Percentiles rank a stretch among this genome's conserved stretches.
phyloP scores from a whole-genome alignment of 2,797 vertebrate species.

The Gymnopithys bicolor region DNA sequence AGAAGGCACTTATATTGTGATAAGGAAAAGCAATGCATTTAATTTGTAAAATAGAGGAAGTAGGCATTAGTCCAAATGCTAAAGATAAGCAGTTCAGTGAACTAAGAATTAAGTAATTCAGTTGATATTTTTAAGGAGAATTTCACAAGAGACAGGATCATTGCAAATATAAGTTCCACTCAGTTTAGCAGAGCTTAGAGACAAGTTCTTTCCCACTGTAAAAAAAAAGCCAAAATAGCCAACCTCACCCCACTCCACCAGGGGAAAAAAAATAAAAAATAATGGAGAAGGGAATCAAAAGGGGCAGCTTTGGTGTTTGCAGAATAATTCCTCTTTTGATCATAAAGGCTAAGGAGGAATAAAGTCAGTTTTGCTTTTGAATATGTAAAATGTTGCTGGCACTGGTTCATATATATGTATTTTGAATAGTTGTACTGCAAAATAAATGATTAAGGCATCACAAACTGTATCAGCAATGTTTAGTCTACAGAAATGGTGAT shows the following conservation, averaged over 20 bases:
- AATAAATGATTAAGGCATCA: background rate
- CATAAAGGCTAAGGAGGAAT: background rate
- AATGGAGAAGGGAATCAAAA: background rate
- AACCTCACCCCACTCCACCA: fast-evolving
- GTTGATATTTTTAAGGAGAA: background rate
- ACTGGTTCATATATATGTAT: background rate
- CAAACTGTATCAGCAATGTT: background rate
- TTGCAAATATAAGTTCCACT: background rate
- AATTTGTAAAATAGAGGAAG: background rate
- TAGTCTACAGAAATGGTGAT: background rate
- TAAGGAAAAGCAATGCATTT: background rate
- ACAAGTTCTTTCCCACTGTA: background rate
- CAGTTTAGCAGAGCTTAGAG: background rate
- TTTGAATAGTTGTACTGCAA: background rate
- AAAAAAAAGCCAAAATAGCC: fast-evolving
- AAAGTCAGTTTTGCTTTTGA: background rate
- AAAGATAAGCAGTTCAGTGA: background rate
- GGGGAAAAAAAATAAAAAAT: background rate
- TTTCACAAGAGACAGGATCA: background rate
- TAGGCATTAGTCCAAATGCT: background rate
- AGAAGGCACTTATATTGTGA: background rate
- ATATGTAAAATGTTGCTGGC: background rate
- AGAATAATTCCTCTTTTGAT: background rate
- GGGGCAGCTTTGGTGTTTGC: background rate
- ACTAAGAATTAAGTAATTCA: background rate